These are phyloP conservation scores for Bombus waltoni DNA, from an alignment of 1,140 invertebrate genomes.

Conservation along the genomic window DNA sequence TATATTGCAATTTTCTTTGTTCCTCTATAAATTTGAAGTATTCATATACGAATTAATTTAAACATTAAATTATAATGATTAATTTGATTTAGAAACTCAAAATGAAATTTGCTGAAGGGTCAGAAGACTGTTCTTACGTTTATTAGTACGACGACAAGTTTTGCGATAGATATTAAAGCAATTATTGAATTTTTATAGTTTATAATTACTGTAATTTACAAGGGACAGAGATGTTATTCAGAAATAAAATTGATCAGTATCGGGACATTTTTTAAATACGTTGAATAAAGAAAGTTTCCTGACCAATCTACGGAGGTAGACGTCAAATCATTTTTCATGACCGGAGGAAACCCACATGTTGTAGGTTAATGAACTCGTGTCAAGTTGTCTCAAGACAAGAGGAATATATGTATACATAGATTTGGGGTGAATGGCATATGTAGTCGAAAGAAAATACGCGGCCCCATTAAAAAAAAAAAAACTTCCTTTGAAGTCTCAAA, in stretches of 20 bases:
- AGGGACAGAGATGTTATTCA: neutral
- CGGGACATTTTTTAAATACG: neutral
- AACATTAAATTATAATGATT: neutral
- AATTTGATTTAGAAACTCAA: neutral
- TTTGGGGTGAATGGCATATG: neutral
- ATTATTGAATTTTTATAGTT: neutral
- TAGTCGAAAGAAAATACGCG: neutral
- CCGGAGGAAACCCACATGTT: neutral
- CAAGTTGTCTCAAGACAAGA: neutral
- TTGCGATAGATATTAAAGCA: too few species aligned
- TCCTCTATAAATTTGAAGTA: neutral
- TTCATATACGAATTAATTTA: neutral
- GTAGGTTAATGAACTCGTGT: neutral
- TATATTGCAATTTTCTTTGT: neutral
- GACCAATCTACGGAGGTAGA: too few species aligned
- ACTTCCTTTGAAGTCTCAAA: neutral
- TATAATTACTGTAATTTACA: neutral
- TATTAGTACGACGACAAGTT: neutral
- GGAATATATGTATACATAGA: neutral
- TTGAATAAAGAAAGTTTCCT: neutral
- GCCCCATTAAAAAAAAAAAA: neutral
- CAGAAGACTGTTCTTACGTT: neutral
- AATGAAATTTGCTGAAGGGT: neutral
- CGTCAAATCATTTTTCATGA: neutral
- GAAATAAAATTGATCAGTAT: neutral